phyloP scores from a whole-genome alignment of 2,797 vertebrate genomes.

The Bothrops alternatus region DNA sequence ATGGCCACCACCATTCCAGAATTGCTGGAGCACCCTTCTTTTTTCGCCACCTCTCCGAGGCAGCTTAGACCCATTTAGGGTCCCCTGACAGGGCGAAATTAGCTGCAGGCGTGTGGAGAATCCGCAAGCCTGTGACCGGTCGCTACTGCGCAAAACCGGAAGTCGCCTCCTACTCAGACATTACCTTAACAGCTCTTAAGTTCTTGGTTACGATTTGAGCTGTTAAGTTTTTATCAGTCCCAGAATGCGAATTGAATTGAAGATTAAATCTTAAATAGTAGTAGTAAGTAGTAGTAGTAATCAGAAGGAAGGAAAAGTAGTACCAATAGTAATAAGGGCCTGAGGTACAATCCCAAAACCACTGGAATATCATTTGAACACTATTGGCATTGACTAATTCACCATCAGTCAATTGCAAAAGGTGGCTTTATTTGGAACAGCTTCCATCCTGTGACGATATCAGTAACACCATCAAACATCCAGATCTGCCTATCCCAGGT shows the following conservation, averaged over 20 bases:
- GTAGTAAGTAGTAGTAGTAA: not conserved
- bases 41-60: no score
- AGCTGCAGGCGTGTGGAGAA: no score
- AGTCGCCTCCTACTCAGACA: not conserved
- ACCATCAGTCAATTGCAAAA: not conserved
- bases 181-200: not conserved
- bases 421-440: not conserved
- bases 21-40: no score
- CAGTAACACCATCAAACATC: not conserved
- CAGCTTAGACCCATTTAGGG: no score
- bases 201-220: not conserved
- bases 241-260: not conserved
- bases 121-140: no score
- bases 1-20: no score
- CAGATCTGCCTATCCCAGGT: not conserved
- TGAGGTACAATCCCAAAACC: not conserved
- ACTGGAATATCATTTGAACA: not conserved
- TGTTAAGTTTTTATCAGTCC: not conserved
- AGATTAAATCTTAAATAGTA: not conserved
- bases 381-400: not conserved
- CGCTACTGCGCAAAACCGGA: no score
- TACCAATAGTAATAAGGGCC: not conserved
- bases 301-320: not conserved
- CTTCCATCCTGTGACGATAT: not conserved
- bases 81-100: no score